A percentile compares a stretch with the other conserved stretches of the same genome.
These are phyloP conservation scores for Corythoichthys haematopterus DNA, from an alignment of 2,113 vertebrate species.

Conservation along the genomic window DNA sequence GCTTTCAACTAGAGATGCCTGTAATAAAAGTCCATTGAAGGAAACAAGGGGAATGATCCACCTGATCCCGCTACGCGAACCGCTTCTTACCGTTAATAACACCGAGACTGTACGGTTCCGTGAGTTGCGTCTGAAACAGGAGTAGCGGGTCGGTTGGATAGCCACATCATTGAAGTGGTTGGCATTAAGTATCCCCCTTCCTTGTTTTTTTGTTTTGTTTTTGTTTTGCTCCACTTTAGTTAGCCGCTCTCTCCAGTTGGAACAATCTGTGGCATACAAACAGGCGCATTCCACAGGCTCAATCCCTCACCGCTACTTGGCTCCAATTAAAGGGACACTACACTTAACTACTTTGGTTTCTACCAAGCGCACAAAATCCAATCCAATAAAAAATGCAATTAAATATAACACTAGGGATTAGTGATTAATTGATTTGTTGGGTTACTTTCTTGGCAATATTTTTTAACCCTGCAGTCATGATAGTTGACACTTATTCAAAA, in stretches of 20 bases:
- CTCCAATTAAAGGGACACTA: slow-evolving; percentile 70
- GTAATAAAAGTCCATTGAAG: slow-evolving; percentile 35
- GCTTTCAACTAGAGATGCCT: slow-evolving; percentile 15
- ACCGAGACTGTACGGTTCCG: slow-evolving; percentile 4
- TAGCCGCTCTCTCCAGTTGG: slow-evolving; percentile 46
- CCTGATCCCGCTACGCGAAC: slow-evolving; percentile 54
- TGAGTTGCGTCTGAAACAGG: slow-evolving; percentile 4
- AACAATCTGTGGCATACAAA: slow-evolving; percentile 67
- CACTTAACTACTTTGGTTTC: slow-evolving; percentile 9
- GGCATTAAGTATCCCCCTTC: slow-evolving; percentile 30
- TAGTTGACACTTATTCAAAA: too few species aligned
- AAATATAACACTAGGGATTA: not conserved
- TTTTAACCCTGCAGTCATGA: not conserved
- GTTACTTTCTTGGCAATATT: not conserved
- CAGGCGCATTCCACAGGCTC: slow-evolving; percentile 68
- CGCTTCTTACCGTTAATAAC: slow-evolving; percentile 50
- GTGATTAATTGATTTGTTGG: not conserved
- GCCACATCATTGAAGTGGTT: slow-evolving; percentile 11
- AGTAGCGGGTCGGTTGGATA: not conserved
- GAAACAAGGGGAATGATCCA: slow-evolving; percentile 60
- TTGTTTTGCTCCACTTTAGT: slow-evolving; percentile 18
- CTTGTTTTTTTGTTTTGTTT: slow-evolving; percentile 40
- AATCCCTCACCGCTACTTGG: slow-evolving; percentile 54
- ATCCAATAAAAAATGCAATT: not conserved
- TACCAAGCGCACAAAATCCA: not conserved